These are phyloP conservation scores for Sinotaia quadrata DNA, from an alignment of 2,888 invertebrate species.

Conservation along the genomic window DNA sequence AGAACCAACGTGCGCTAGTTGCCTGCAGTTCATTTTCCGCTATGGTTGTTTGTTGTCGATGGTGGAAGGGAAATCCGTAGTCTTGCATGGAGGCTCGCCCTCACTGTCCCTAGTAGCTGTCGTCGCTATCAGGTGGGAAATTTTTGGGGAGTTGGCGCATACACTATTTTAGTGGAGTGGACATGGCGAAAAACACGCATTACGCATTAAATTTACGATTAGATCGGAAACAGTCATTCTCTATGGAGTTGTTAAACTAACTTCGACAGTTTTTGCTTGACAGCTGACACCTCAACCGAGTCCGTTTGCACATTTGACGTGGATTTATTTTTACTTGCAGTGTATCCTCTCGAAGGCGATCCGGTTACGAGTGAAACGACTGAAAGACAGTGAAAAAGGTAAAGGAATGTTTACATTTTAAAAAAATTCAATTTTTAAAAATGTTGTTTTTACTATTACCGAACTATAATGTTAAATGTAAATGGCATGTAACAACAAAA, in stretches of 20 bases:
- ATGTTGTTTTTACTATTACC: too few relatives aligned
- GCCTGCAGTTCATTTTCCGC: neutral
- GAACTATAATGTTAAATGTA: too few relatives aligned
- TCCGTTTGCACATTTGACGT: constrained; percentile 18
- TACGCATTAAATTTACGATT: neutral
- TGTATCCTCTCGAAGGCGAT: constrained; percentile 96
- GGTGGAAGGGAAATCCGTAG: too few relatives aligned
- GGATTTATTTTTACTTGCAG: constrained; percentile 75
- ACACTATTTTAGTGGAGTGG: too few relatives aligned
- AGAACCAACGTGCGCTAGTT: neutral
- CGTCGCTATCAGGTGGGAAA: constrained; percentile 14
- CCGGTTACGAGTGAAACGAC: constrained; percentile 91
- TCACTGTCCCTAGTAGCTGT: neutral
- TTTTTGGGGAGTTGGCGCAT: too few relatives aligned
- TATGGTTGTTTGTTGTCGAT: neutral
- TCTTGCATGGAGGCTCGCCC: too few relatives aligned
- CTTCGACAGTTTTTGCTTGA: too few relatives aligned
- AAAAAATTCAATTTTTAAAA: too few relatives aligned
- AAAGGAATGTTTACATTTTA: constrained; percentile 9
- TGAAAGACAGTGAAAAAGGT: constrained; percentile 45
- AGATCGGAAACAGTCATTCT: too few relatives aligned
- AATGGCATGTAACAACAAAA: too few relatives aligned
- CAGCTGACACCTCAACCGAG: too few relatives aligned
- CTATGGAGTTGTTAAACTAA: too few relatives aligned
- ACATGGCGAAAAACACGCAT: constrained; percentile 3